Percentiles rank a stretch among this genome's conserved stretches.
phyloP scores from a whole-genome alignment of 2,888 invertebrate species.

The Drosophila lacicola region DNA sequence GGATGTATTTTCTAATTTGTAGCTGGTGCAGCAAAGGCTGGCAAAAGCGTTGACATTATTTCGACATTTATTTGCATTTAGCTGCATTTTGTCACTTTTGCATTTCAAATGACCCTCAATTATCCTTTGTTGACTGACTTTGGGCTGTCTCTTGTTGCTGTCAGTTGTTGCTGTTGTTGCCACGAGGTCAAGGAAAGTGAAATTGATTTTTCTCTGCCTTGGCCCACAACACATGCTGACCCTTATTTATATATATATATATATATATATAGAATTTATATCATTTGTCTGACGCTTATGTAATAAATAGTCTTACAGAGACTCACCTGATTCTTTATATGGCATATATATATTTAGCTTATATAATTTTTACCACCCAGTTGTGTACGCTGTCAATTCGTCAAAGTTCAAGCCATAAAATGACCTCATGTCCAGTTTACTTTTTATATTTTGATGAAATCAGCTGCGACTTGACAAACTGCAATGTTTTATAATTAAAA shows the following conservation, averaged over 20 bases:
- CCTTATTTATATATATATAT: slow-evolving; percentile 2
- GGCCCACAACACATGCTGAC: slow-evolving; percentile 11
- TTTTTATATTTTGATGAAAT: slow-evolving; percentile 49
- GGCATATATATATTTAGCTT: not conserved
- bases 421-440: slow-evolving; percentile 55
- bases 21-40: slow-evolving; percentile 11
- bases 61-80: slow-evolving; percentile 69
- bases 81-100: slow-evolving; percentile 60
- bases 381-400: slow-evolving; percentile 11
- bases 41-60: slow-evolving; percentile 72
- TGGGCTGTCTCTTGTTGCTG: slow-evolving; percentile 3
- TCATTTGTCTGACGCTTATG: slow-evolving; percentile 44
- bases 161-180: slow-evolving; percentile 4
- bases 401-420: slow-evolving; percentile 27
- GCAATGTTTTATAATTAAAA: slow-evolving; percentile 20
- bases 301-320: slow-evolving; percentile 39
- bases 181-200: slow-evolving; percentile 74
- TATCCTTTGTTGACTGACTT: slow-evolving; percentile 78
- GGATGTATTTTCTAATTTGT: slow-evolving; percentile 21
- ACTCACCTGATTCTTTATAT: slow-evolving; percentile 29
- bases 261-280: slow-evolving; percentile 19
- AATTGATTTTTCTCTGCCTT: slow-evolving; percentile 65
- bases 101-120: slow-evolving; percentile 82
- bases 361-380: slow-evolving; percentile 25
- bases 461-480: slow-evolving; percentile 36